Conservation (phyloP, 1,140 invertebrate genomes). For the Zaprionus capensis region DNA sequence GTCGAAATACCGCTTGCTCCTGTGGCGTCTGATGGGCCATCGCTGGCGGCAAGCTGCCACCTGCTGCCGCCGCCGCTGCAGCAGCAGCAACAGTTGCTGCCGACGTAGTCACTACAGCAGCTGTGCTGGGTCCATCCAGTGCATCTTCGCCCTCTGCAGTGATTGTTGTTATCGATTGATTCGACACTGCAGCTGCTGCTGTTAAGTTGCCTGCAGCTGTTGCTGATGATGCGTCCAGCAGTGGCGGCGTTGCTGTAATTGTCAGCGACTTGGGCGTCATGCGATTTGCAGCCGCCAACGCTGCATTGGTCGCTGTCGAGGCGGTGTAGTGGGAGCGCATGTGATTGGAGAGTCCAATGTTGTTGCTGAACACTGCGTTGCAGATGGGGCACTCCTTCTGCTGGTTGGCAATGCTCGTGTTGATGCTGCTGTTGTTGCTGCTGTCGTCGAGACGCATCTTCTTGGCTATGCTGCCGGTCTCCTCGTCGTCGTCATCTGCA, state of each 20-base stretch:
- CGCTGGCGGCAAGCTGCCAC: conserved; percentile 47
- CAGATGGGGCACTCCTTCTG: conserved; percentile 81
- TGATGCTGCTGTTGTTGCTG: conserved; percentile 66
- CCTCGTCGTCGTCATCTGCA: conserved; percentile 77
- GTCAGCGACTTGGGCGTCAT: conserved; percentile 77
- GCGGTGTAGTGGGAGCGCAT: conserved; percentile 81
- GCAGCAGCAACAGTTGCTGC: background rate
- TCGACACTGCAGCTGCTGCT: background rate
- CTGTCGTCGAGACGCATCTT: conserved; percentile 76
- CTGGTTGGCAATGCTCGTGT: conserved; percentile 54
- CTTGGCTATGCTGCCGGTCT: conserved; percentile 62
- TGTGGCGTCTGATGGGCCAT: conserved; percentile 64
- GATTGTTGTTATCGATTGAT: background rate
- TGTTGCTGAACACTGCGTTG: conserved; percentile 79
- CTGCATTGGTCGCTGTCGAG: conserved; percentile 63
- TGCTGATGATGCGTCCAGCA: conserved; percentile 9
- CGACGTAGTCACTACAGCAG: background rate
- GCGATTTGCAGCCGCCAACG: conserved; percentile 62
- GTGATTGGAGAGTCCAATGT: conserved; percentile 82
- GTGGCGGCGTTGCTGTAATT: conserved; percentile 65
- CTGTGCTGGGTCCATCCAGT: background rate
- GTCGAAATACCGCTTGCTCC: conserved; percentile 71
- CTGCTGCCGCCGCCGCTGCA: background rate
- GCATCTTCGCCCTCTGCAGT: background rate
- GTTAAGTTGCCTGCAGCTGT: background rate